Evolutionary conservation across 2,888 invertebrate species (phyloP), one percentile per base, ranked within the genome.

Genomic region (Phaonia tiefii): DNA sequence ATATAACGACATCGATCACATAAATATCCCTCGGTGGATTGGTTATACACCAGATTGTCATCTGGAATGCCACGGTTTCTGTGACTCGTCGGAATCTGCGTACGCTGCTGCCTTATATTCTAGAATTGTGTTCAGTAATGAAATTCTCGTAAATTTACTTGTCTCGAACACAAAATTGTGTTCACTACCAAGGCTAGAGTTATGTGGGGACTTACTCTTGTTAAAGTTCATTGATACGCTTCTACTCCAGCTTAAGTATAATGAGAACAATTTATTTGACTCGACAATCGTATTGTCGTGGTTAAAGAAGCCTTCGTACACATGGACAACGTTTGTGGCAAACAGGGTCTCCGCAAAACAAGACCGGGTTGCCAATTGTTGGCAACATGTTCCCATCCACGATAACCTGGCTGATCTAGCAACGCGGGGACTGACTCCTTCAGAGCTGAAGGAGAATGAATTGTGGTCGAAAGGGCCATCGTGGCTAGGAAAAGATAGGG

Each of bases 231-330:
- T n/a, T n/a, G n/a, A n/a, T n/a, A n/a, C n/a, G n/a, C n/a, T n/a
- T n/a, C n/a, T n/a, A n/a, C n/a, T n/a, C n/a, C n/a, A n/a, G n/a
- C n/a, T n/a, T n/a, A n/a, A n/a, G n/a, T n/a, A n/a, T n/a, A n/a
- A n/a, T n/a, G n/a, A n/a, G n/a, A n/a, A n/a, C n/a, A n/a, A n/a
- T n/a, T 75, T 74, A 75, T 71, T 70, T 13, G 74, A 75, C 25
- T 75, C 74, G n/a, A 66, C 69, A 7, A 13, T 71, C 17, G 71
- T 71, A 46, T 13, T 71, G 10, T 71, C 58, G 1, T 71, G 58
- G 58, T 58, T 71, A 58, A 58, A 44, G 2, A 26, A 58, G 8
- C 71, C 58, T 15, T 26, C 71, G 1, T 15, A 25, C 4, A 71
- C 44, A 31, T 44, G 58, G 4, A 71, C 44, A n/a, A 60, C 71